These are phyloP conservation scores for Endomychus coccineus DNA, from an alignment of 2,888 invertebrate genomes.

Conservation along the genomic window DNA sequence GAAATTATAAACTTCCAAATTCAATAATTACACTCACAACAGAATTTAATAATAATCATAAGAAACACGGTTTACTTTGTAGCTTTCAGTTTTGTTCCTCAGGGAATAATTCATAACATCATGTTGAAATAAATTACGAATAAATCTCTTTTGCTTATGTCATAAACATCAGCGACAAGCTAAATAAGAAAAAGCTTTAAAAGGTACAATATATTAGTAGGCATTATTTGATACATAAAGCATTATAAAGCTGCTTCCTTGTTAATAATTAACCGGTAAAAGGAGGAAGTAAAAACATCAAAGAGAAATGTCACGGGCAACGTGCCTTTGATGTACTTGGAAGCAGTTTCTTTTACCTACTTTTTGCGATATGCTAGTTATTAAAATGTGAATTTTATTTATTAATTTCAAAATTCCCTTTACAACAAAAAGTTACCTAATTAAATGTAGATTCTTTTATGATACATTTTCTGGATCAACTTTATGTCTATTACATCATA, in stretches of 20 bases:
- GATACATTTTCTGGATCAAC: too few species aligned
- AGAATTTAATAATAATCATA: too few species aligned
- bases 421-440: slow-evolving; percentile 27
- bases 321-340: slow-evolving; percentile 38
- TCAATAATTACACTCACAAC: too few species aligned
- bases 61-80: too few species aligned
- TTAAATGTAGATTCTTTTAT: slow-evolving; percentile 18
- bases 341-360: slow-evolving; percentile 22
- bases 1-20: too few species aligned
- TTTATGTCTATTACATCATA: too few species aligned
- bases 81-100: too few species aligned
- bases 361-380: slow-evolving; percentile 19
- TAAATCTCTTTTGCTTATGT: too few species aligned
- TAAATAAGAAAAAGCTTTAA: too few species aligned
- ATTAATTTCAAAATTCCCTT: slow-evolving; percentile 29
- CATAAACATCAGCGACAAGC: too few species aligned
- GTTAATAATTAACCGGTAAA: slow-evolving; percentile 43
- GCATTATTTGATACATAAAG: slow-evolving; percentile 33
- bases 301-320: slow-evolving; percentile 42
- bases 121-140: too few species aligned
- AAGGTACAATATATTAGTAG: slow-evolving; percentile 25
- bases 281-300: slow-evolving; percentile 40
- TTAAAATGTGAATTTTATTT: slow-evolving; percentile 30
- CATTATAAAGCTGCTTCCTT: slow-evolving; percentile 38
- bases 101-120: too few species aligned